Base-by-base conservation (phyloP, 2,113 vertebrate species). In the Neodontobutis hainanensis region DNA sequence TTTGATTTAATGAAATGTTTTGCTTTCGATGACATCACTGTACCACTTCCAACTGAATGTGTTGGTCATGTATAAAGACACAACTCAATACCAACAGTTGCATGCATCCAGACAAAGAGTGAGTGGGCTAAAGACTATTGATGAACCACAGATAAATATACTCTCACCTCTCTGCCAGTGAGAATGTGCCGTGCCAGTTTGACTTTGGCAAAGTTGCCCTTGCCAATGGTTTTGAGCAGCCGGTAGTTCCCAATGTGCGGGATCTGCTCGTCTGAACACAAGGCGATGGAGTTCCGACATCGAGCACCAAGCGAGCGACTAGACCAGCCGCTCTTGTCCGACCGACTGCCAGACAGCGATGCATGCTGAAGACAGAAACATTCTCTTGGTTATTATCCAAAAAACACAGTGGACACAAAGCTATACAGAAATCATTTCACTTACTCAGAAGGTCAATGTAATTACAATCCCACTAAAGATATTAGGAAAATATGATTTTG, bases 181-280 rank as follows among this genome's bases (percentile, higher is more conserved):
- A 97, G 88, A 66, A 97, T 94, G 90, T 97, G 96, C 32, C 95
- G 91, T 0, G 94, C 96, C 90, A 97, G 87, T 77, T 96, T 96
- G 74, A 97, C 96, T 80, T 97, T 97, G 90, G 96, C 96, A 0
- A 97, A 97, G 91, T 97, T 97, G 53, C 96, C 96, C 79, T 97
- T 97, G 78, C 96, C 96, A 5, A 97, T 97, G 84, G 96, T 97
- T 70, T 95, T 94, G 34, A 96, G 94, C 36, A 97, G 92, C 27
- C 95, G 92, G 88, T 97, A 97, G 91, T 96, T 96, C 60, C 96
- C 96, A 11, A 97, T 95, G 75, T 95, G 96, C 0, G 96, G 95
- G 19, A 27, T 27, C 77, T 94, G 94, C 76, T 97, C 96, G 11
- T 97, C 95, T 0, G 95, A 93, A 42, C 95, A 95, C 61, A 95